A percentile compares a stretch with the other conserved stretches of the same genome.
Evolutionary conservation across 2,797 vertebrate genomes (phyloP).

Genomic region (Enteromius viviparus): DNA sequence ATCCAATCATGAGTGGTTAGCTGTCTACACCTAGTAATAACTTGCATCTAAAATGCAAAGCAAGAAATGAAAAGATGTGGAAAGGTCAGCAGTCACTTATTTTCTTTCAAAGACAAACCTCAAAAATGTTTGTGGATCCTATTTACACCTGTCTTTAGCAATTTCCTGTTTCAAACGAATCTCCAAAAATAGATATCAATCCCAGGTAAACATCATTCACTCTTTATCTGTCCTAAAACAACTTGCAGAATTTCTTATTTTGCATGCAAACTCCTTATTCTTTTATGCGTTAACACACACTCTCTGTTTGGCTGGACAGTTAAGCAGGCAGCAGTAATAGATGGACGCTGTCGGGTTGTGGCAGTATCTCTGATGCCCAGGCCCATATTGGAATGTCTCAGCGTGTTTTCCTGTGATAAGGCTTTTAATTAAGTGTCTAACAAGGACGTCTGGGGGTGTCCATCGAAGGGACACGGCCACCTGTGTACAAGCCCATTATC

Average conservation of each 20-base stretch:
- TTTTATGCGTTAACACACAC: constrained; percentile 39
- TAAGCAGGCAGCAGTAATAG: constrained; percentile 55
- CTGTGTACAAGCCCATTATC: constrained; percentile 60
- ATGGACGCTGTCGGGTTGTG: constrained; percentile 51
- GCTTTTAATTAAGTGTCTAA: constrained; percentile 73
- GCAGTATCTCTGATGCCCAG: constrained; percentile 68
- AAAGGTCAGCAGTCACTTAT: neutral
- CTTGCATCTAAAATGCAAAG: neutral
- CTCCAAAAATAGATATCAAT: constrained; percentile 4
- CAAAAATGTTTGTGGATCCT: neutral
- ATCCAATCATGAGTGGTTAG: neutral
- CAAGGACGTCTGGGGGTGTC: constrained; percentile 60
- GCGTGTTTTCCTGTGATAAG: constrained; percentile 69
- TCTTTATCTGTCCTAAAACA: constrained; percentile 20
- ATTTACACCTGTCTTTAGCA: neutral
- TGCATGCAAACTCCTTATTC: neutral
- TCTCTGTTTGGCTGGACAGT: constrained; percentile 50
- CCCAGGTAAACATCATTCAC: neutral
- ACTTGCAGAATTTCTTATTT: constrained; percentile 8
- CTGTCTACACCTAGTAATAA: neutral
- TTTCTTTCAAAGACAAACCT: constrained; percentile 5
- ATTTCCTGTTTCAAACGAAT: constrained; percentile 6
- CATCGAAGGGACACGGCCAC: constrained; percentile 58
- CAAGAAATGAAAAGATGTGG: neutral
- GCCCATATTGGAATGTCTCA: constrained; percentile 63